Evolutionary conservation across 1,140 invertebrate species (phyloP).

Genomic region (Drosophila guanche): DNA sequence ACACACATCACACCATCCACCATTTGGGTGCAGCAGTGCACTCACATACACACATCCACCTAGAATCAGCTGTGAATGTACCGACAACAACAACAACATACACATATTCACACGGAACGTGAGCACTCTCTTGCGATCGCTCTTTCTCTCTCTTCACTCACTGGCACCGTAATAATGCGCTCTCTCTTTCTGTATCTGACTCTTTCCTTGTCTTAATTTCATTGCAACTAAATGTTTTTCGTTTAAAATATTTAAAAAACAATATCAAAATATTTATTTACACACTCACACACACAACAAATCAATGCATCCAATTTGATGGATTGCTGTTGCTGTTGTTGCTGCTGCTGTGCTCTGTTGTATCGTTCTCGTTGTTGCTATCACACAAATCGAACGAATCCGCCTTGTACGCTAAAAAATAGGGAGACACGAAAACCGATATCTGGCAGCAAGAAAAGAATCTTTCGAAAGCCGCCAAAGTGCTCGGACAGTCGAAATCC

Average conservation of each 20-base stretch:
- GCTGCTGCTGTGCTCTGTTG: constrained; percentile 24
- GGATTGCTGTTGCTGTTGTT: neutral
- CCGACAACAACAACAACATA: constrained; percentile 5
- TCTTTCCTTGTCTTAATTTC: constrained; percentile 33
- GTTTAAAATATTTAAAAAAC: constrained; percentile 30
- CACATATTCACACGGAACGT: constrained; percentile 34
- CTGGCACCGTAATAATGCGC: constrained; percentile 25
- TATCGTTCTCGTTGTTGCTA: constrained; percentile 37
- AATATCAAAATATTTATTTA: constrained; percentile 41
- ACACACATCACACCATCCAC: constrained; percentile 22
- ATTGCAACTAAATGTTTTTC: constrained; percentile 57
- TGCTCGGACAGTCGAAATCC: constrained; percentile 83
- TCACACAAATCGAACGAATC: constrained; percentile 29
- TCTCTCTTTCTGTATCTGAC: constrained; percentile 25
- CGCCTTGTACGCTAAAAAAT: constrained; percentile 61
- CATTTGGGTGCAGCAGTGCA: constrained; percentile 5
- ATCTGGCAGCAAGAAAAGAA: constrained; percentile 84
- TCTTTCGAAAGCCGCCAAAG: constrained; percentile 84
- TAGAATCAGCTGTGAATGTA: constrained; percentile 13
- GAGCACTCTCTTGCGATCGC: constrained; percentile 27
- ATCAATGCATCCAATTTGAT: constrained; percentile 12
- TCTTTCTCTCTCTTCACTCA: constrained; percentile 18
- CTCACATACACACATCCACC: neutral
- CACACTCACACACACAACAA: constrained; percentile 38
- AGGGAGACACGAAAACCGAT: constrained; percentile 83